Conservation (phyloP, 2,797 vertebrate species). For the Macrochelys suwanniensis region DNA sequence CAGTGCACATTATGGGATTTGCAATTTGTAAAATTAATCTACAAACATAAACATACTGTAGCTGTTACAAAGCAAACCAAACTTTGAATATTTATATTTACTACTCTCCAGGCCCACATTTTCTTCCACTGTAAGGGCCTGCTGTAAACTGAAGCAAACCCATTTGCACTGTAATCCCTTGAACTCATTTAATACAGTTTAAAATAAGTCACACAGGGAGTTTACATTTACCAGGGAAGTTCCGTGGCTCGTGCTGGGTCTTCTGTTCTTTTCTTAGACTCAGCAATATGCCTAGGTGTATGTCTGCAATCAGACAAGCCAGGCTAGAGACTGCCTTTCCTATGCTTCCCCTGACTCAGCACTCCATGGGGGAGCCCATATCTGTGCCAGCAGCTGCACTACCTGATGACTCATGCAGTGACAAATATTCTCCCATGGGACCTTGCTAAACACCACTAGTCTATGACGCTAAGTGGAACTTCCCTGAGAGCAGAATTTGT, state of each 20-base stretch:
- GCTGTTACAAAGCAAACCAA: slow-evolving; percentile 43
- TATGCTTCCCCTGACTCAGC: slow-evolving; percentile 68
- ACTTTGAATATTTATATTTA: slow-evolving; percentile 39
- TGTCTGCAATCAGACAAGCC: neutral
- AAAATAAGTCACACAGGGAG: neutral
- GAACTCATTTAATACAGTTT: neutral
- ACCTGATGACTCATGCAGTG: slow-evolving; percentile 46
- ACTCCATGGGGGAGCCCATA: neutral
- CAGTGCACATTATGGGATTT: neutral
- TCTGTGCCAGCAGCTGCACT: slow-evolving; percentile 54
- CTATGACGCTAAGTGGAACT: neutral
- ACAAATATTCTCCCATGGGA: slow-evolving; percentile 18
- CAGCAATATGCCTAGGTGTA: slow-evolving; percentile 12
- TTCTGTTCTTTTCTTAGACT: slow-evolving; percentile 42
- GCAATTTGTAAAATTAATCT: slow-evolving; percentile 26
- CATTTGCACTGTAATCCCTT: neutral
- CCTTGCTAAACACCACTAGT: neutral
- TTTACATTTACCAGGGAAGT: slow-evolving; percentile 38
- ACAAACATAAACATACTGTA: neutral
- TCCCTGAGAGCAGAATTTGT: neutral
- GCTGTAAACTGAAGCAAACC: slow-evolving; percentile 32
- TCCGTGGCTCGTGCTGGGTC: neutral
- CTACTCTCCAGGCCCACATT: slow-evolving; percentile 3
- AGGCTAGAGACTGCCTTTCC: slow-evolving; percentile 5
- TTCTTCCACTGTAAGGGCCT: slow-evolving; percentile 14